A percentile compares a stretch with the other conserved stretches of the same genome.
phyloP scores from a whole-genome alignment of 1,140 invertebrate species.

The Drosophila ananassae region DNA sequence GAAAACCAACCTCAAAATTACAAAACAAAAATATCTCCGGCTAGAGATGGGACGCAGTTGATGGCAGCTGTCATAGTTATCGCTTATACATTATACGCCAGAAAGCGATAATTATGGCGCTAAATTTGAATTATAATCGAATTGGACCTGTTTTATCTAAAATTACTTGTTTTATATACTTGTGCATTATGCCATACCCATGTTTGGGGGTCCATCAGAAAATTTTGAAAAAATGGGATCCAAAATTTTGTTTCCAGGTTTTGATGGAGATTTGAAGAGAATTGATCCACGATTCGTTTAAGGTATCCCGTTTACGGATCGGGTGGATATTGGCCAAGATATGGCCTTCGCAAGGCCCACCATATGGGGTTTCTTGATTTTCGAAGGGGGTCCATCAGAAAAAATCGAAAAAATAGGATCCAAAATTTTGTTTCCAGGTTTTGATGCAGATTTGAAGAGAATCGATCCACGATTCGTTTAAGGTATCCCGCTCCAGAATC shows the following conservation, averaged over 20 bases:
- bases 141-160: too few relatives aligned
- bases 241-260: too few relatives aligned
- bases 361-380: background rate
- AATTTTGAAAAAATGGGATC: too few relatives aligned
- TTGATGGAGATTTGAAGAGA: too few relatives aligned
- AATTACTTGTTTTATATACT: too few relatives aligned
- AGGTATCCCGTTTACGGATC: too few relatives aligned
- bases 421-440: background rate
- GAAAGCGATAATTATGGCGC: background rate
- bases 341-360: too few relatives aligned
- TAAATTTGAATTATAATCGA: background rate
- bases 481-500: background rate
- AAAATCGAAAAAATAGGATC: background rate
- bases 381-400: background rate
- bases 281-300: too few relatives aligned
- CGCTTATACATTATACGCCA: background rate
- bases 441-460: background rate
- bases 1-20: slow-evolving; percentile 51
- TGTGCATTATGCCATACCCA: too few relatives aligned
- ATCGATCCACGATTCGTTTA: background rate
- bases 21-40: slow-evolving; percentile 38
- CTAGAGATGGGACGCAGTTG: background rate
- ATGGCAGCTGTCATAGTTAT: background rate
- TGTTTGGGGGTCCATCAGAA: too few relatives aligned
- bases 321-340: too few relatives aligned